A percentile compares a stretch with the other conserved stretches of the same genome.
Evolutionary conservation across 2,888 invertebrate genomes (phyloP).

Genomic region (Plebejus anna): DNA sequence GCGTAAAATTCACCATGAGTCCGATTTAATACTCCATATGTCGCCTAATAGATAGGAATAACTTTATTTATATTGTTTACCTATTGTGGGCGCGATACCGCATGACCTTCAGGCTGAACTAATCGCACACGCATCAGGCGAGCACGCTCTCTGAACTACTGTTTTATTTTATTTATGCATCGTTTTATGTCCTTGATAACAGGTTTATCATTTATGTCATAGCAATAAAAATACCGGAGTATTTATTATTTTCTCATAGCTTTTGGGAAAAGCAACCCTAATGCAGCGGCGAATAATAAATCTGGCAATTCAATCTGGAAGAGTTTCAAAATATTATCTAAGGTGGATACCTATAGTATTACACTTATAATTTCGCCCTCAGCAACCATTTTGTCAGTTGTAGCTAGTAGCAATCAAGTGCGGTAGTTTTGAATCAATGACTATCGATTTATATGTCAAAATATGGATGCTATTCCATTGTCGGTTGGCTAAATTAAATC

Average conservation of each 20-base stretch:
- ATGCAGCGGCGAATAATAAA: not conserved
- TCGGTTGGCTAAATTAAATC: not conserved
- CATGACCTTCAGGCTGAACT: conserved; percentile 63
- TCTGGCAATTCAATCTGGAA: not conserved
- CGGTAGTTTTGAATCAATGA: not conserved
- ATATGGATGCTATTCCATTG: not conserved
- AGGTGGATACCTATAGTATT: too few species aligned
- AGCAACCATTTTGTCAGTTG: too few species aligned
- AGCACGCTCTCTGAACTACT: conserved; percentile 50
- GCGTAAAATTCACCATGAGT: conserved; percentile 21
- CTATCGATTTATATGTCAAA: not conserved
- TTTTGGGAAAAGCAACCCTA: not conserved
- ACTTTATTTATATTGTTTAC: conserved; percentile 49
- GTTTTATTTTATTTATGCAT: conserved; percentile 43
- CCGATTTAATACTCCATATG: conserved; percentile 27
- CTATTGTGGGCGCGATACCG: conserved; percentile 55
- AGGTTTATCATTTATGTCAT: conserved; percentile 13
- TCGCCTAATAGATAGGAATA: conserved; percentile 37
- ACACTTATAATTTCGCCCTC: too few species aligned
- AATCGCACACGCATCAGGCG: conserved; percentile 52
- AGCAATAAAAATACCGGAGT: not conserved
- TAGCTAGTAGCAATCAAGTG: not conserved
- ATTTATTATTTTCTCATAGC: not conserved
- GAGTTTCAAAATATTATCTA: not conserved
- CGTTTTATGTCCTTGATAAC: conserved; percentile 22